phyloP scores from a whole-genome alignment of 2,888 invertebrate species.

The Lepidocyrtoides sp. region DNA sequence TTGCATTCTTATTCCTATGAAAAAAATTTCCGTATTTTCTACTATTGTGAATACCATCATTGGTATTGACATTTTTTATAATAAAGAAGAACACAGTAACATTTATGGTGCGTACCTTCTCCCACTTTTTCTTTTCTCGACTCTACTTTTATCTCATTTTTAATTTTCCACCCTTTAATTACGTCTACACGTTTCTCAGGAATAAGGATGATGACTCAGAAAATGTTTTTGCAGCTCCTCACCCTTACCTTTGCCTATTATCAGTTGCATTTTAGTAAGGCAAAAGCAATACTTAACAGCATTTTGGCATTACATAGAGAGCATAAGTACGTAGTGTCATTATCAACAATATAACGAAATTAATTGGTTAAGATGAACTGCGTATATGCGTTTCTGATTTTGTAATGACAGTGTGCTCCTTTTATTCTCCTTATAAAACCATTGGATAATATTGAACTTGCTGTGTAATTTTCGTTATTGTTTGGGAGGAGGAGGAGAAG shows the following conservation, averaged over 20 bases:
- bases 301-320: too few species aligned
- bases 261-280: neutral
- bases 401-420: neutral
- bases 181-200: neutral
- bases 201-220: constrained; percentile 32
- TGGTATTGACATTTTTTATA: too few species aligned
- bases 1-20: too few species aligned
- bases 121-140: neutral
- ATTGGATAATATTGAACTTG: constrained; percentile 12
- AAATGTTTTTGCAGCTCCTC: neutral
- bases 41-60: too few species aligned
- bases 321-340: too few species aligned
- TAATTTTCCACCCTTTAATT: constrained; percentile 54
- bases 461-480: neutral
- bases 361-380: neutral
- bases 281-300: too few species aligned
- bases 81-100: too few species aligned
- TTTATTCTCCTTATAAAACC: constrained; percentile 14
- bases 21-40: too few species aligned
- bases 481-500: neutral
- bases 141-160: neutral
- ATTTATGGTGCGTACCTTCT: too few species aligned
- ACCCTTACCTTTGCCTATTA: neutral
- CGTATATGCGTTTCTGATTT: neutral
- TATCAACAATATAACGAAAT: neutral